phyloP scores from a whole-genome alignment of 2,113 vertebrate genomes.

The Rattus rattus region DNA sequence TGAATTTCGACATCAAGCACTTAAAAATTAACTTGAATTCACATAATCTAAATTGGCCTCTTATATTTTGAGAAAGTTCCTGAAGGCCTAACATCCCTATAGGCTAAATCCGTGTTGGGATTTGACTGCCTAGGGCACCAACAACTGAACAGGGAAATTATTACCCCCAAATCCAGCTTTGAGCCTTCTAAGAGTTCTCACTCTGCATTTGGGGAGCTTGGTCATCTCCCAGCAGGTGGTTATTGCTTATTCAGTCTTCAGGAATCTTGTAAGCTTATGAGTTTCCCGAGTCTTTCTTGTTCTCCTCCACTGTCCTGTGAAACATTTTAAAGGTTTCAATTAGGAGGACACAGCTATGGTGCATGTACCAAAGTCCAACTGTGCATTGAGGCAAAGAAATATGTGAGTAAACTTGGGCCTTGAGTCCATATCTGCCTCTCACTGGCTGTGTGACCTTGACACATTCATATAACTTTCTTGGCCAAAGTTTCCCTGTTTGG shows the following conservation, averaged over 20 bases:
- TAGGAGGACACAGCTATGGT: not conserved
- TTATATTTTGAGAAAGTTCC: conserved; percentile 47
- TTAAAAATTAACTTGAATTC: conserved; percentile 20
- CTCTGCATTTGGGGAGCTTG: not conserved
- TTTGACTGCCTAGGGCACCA: not conserved
- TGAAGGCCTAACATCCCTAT: not conserved
- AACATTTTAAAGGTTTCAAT: not conserved
- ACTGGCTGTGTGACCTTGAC: not conserved
- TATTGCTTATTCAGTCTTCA: no score
- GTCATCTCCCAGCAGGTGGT: no score
- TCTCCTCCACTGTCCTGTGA: not conserved
- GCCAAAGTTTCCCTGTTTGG: not conserved
- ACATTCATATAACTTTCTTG: not conserved
- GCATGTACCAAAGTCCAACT: not conserved
- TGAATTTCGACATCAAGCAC: not conserved
- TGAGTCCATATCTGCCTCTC: not conserved
- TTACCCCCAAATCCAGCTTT: not conserved
- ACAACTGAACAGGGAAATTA: not conserved
- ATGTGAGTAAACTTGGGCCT: no score
- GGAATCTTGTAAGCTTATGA: not conserved
- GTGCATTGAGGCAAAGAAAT: not conserved
- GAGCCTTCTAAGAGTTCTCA: not conserved
- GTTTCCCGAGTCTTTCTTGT: not conserved
- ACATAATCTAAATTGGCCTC: conserved; percentile 10
- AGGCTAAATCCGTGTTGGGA: not conserved